Percentiles rank a stretch among this genome's conserved stretches.
Conservation (phyloP, 2,888 invertebrate species). For the Tetragonisca angustula region DNA sequence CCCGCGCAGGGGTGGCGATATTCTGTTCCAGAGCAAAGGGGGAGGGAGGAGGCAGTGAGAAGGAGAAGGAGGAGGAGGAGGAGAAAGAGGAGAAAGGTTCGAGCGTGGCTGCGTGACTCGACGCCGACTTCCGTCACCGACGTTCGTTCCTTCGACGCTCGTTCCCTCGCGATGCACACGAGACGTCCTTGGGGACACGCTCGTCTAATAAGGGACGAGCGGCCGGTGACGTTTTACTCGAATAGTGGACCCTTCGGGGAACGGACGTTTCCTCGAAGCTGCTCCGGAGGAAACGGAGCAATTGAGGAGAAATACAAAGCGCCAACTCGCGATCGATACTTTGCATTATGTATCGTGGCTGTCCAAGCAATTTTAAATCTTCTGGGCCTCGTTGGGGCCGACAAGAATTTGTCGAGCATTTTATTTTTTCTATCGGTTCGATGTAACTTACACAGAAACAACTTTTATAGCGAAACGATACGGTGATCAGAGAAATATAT, state of each 20-base stretch:
- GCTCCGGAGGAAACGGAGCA: background rate
- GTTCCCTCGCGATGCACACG: slow-evolving; percentile 11
- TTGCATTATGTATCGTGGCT: background rate
- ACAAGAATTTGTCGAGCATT: too few relatives aligned
- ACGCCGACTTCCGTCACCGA: slow-evolving; percentile 73
- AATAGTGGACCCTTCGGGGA: slow-evolving; percentile 44
- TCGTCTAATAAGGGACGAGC: slow-evolving; percentile 55
- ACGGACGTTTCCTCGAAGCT: slow-evolving; percentile 29
- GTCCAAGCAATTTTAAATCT: too few relatives aligned
- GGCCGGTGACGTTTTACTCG: slow-evolving; percentile 28
- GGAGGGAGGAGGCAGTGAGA: background rate
- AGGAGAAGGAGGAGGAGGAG: background rate
- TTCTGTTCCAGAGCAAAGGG: slow-evolving; percentile 40
- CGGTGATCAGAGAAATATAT: too few relatives aligned
- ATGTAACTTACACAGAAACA: too few relatives aligned
- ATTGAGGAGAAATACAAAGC: background rate
- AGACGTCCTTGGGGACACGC: slow-evolving; percentile 35
- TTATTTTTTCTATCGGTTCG: too few relatives aligned
- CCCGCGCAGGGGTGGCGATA: slow-evolving; percentile 69
- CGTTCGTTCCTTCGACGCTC: too few relatives aligned
- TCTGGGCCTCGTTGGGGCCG: too few relatives aligned
- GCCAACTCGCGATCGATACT: background rate
- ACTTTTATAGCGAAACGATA: too few relatives aligned
- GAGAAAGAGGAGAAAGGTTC: slow-evolving; percentile 7
- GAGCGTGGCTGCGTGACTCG: slow-evolving; percentile 57